These are phyloP conservation scores for Lepidurus couesii DNA, from an alignment of 1,140 invertebrate genomes.

Conservation along the genomic window DNA sequence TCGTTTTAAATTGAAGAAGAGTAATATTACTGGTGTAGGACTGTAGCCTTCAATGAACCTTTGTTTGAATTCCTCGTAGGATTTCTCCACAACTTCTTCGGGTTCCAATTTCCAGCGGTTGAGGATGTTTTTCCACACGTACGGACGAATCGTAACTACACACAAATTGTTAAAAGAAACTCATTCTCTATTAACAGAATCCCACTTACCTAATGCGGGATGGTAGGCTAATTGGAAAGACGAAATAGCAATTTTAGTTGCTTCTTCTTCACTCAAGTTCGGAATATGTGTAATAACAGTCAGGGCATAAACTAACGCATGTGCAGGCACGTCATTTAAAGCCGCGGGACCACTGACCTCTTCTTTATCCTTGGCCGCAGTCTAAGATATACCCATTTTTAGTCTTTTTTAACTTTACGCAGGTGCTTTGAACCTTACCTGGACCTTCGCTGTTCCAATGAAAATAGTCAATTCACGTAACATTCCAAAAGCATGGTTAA, in stretches of 20 bases:
- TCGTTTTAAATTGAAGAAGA: constrained; percentile 35
- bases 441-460: constrained; percentile 53
- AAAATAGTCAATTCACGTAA: constrained; percentile 55
- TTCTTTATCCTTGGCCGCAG: constrained; percentile 38
- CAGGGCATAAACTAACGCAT: constrained; percentile 32
- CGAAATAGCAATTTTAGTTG: constrained; percentile 53
- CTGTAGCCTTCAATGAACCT: constrained; percentile 56
- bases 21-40: constrained; percentile 47
- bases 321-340: constrained; percentile 31
- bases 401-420: background rate
- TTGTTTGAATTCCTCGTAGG: constrained; percentile 53
- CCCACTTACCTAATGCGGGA: constrained; percentile 52
- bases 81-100: constrained; percentile 51
- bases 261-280: constrained; percentile 47
- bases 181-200: background rate
- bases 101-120: constrained; percentile 54
- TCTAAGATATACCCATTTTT: constrained; percentile 34
- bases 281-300: background rate
- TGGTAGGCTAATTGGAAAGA: constrained; percentile 61
- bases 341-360: constrained; percentile 26
- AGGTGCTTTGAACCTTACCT: background rate
- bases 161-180: background rate
- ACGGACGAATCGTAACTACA: background rate
- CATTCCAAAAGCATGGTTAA: constrained; percentile 49
- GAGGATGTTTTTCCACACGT: constrained; percentile 38